A percentile compares a stretch with the other conserved stretches of the same genome.
Evolutionary conservation across 2,888 invertebrate genomes (phyloP).

Genomic region (Stenolophus ochropezus): DNA sequence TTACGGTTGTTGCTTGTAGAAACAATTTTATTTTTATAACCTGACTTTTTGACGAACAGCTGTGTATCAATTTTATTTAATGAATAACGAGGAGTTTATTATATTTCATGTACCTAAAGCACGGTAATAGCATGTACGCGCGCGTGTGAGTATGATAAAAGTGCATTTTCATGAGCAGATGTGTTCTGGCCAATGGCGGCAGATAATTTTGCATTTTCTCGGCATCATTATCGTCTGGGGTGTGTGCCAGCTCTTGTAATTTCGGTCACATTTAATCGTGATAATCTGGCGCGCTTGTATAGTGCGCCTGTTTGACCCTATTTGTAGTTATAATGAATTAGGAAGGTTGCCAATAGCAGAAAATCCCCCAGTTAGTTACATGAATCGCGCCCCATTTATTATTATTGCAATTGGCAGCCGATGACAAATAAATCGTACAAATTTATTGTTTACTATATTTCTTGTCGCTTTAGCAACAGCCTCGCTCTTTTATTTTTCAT

Average conservation of each 20-base stretch:
- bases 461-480: constrained; percentile 19
- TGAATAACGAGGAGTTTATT: not conserved
- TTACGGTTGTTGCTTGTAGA: too few species aligned
- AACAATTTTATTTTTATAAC: too few species aligned
- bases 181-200: constrained; percentile 3
- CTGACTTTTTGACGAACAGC: too few species aligned
- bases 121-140: constrained; percentile 1
- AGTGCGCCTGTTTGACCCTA: constrained; percentile 54
- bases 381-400: constrained; percentile 62
- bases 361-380: constrained; percentile 50
- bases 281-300: constrained; percentile 41
- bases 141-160: not conserved
- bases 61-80: constrained; percentile 14
- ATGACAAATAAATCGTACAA: constrained; percentile 47
- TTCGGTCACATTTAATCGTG: constrained; percentile 54
- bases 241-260: constrained; percentile 58
- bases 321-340: constrained; percentile 63
- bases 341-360: constrained; percentile 66
- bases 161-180: constrained; percentile 48
- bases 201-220: constrained; percentile 44
- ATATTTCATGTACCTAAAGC: not conserved
- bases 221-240: constrained; percentile 49
- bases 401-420: constrained; percentile 65
- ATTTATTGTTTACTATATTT: constrained; percentile 56
- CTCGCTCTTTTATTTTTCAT: constrained; percentile 5